Evolutionary conservation across 2,888 invertebrate genomes (phyloP).

Genomic region (Notocelia uddmanniana): DNA sequence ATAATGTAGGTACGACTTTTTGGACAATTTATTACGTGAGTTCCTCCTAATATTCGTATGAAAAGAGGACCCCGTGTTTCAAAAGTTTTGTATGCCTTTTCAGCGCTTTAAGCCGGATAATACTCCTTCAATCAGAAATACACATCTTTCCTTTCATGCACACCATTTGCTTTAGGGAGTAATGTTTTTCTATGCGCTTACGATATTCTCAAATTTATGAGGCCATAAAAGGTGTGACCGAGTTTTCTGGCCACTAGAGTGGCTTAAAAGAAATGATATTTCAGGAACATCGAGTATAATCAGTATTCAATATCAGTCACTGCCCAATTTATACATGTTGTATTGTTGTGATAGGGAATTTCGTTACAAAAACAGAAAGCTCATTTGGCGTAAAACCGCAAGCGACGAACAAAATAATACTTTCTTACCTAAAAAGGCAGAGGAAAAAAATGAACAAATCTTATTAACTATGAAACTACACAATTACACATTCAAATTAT

Average conservation of each 20-base stretch:
- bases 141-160: constrained; percentile 51
- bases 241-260: constrained; percentile 40
- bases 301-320: constrained; percentile 13
- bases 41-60: neutral
- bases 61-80: neutral
- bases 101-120: constrained; percentile 36
- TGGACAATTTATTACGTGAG: neutral
- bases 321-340: constrained; percentile 3
- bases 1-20: no score
- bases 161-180: constrained; percentile 55
- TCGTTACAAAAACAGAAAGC: neutral
- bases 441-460: neutral
- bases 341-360: neutral
- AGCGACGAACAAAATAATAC: neutral
- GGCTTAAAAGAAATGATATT: constrained; percentile 30
- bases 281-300: constrained; percentile 31
- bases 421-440: no score
- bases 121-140: constrained; percentile 44
- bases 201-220: constrained; percentile 61
- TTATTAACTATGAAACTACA: no score
- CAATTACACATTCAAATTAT: no score
- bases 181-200: constrained; percentile 57
- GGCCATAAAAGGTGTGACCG: constrained; percentile 40
- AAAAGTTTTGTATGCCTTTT: constrained; percentile 31
- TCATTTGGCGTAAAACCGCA: neutral